Percentiles rank a stretch among this genome's conserved stretches.
Evolutionary conservation across 2,797 vertebrate species (phyloP).

Genomic region (Remorina albescens): DNA sequence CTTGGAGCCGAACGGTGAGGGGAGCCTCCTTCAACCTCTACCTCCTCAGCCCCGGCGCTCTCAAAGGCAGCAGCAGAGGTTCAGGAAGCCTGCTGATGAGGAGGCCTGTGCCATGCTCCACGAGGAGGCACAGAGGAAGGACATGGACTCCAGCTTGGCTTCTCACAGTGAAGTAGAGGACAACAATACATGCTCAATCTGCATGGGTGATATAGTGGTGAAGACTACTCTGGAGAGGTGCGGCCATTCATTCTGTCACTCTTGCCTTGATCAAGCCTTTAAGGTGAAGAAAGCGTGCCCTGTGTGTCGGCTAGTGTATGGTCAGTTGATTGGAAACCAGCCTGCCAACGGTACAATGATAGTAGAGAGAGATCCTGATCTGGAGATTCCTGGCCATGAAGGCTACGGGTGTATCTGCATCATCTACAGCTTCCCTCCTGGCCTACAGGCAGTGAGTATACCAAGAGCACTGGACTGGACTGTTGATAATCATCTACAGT

Average conservation of each 20-base stretch:
- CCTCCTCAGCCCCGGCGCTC: conserved; percentile 83
- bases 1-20: conserved; percentile 85
- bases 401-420: conserved; percentile 94
- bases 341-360: conserved; percentile 94
- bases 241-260: conserved; percentile 92
- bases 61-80: conserved; percentile 87
- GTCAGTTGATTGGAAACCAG: conserved; percentile 94
- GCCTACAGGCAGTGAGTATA: conserved; percentile 91
- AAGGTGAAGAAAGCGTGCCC: conserved; percentile 94
- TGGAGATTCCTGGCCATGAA: conserved; percentile 92
- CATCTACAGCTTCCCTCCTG: conserved; percentile 95
- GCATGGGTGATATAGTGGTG: conserved; percentile 93
- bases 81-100: conserved; percentile 85
- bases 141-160: conserved; percentile 64
- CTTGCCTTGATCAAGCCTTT: conserved; percentile 93
- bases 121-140: conserved; percentile 80
- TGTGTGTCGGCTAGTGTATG: conserved; percentile 94
- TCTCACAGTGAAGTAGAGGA: conserved; percentile 86
- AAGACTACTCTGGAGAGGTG: conserved; percentile 93
- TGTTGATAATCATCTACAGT: conserved; percentile 1
- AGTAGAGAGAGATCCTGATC: conserved; percentile 90
- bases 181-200: conserved; percentile 89
- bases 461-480: neutral
- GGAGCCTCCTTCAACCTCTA: conserved; percentile 80
- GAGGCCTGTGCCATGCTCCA: conserved; percentile 84